Evolutionary conservation across 1,140 invertebrate genomes (phyloP).

Genomic region (Notospermus geniculatus): DNA sequence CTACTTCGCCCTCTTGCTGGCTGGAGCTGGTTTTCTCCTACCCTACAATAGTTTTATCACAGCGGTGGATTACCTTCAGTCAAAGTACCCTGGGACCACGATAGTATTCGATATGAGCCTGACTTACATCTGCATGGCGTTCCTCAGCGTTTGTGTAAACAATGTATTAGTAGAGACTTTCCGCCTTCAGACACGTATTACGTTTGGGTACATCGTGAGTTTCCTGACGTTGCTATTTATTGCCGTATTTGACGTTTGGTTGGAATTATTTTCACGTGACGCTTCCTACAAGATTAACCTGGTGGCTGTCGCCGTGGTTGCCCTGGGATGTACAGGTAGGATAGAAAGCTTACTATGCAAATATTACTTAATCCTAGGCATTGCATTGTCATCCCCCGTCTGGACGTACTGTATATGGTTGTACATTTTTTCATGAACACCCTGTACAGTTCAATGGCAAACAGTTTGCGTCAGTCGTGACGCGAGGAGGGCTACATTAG

Average conservation of each 20-base stretch:
- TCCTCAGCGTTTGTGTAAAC: slow-evolving; percentile 80
- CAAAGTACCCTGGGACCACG: slow-evolving; percentile 74
- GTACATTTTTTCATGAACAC: no score
- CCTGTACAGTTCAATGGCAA: no score
- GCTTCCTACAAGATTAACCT: slow-evolving; percentile 79
- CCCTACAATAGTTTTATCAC: slow-evolving; percentile 92
- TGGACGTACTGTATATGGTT: no score
- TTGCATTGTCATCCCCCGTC: no score
- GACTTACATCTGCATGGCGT: slow-evolving; percentile 83
- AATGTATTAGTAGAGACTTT: slow-evolving; percentile 82
- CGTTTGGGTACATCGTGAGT: slow-evolving; percentile 82
- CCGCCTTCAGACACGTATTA: slow-evolving; percentile 77
- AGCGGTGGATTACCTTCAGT: slow-evolving; percentile 85
- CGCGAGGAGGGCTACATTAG: no score
- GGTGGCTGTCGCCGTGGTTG: slow-evolving; percentile 77
- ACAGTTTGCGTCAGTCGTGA: no score
- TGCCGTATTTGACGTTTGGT: slow-evolving; percentile 79
- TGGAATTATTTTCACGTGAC: slow-evolving; percentile 70
- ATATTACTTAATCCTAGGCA: no score
- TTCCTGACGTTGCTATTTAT: slow-evolving; percentile 78
- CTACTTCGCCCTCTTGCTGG: slow-evolving; percentile 76
- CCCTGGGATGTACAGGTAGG: slow-evolving; percentile 85
- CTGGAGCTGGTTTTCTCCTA: slow-evolving; percentile 84
- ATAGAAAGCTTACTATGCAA: no score
- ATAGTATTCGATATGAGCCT: slow-evolving; percentile 90